A percentile compares a stretch with the other conserved stretches of the same genome.
Conservation (phyloP, 2,888 invertebrate species). For the Thymelicus lineola region DNA sequence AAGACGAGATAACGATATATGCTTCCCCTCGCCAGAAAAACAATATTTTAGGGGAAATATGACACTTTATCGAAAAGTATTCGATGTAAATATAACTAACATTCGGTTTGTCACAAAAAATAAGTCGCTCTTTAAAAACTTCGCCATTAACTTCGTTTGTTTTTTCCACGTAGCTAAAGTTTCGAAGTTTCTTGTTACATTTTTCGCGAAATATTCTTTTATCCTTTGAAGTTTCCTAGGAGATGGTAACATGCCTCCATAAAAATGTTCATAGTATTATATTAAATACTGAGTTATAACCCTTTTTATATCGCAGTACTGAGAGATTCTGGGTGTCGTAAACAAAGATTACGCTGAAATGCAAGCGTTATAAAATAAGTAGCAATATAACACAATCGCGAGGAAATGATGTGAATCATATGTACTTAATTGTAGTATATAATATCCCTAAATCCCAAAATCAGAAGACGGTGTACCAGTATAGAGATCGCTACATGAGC, state of each 20-base stretch:
- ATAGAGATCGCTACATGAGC: no score
- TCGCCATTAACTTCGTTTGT: slow-evolving; percentile 31
- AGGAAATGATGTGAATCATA: no score
- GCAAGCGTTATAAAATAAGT: no score
- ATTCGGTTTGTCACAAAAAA: slow-evolving; percentile 68
- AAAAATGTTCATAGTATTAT: slow-evolving; percentile 10
- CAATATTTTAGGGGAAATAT: slow-evolving; percentile 77
- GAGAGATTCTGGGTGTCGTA: no score
- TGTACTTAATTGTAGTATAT: no score
- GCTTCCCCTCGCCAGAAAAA: slow-evolving; percentile 61
- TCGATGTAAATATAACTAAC: slow-evolving; percentile 73
- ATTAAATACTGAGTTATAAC: slow-evolving; percentile 1
- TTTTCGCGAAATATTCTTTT: slow-evolving; percentile 25
- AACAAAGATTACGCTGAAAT: no score
- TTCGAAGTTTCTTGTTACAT: slow-evolving; percentile 28
- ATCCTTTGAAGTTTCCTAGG: slow-evolving; percentile 23
- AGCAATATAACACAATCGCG: no score
- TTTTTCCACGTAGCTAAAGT: slow-evolving; percentile 35
- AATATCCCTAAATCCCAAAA: no score
- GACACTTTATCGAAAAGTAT: slow-evolving; percentile 78
- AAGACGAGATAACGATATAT: slow-evolving; percentile 66
- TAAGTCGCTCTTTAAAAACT: slow-evolving; percentile 41
- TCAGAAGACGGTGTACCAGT: no score
- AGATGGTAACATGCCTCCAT: neutral
- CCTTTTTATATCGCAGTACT: no score